Evolutionary conservation across 2,797 vertebrate species (phyloP), one percentile per base, ranked within the genome.

Genomic region (Lagocephalus sceleratus): DNA sequence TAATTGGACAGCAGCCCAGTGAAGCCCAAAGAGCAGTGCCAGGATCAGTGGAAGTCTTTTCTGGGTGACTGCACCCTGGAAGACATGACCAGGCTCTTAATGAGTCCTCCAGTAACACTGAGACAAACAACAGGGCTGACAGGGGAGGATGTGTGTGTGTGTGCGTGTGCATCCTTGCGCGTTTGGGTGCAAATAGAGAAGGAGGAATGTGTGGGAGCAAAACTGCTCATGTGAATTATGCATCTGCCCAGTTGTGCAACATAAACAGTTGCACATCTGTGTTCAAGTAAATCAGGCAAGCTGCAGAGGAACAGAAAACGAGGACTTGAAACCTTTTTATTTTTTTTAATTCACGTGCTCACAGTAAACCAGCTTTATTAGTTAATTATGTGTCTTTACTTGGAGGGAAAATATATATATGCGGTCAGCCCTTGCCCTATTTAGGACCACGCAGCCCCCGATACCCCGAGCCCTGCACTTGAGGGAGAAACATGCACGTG

Each of bases 71-170:
- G 75, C 76, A 46, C 78, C 81, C 59, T 61, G 54, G 61, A 25
- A 54, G 69, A 87, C 68, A 71, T 87, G 86, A 53, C 41, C 11
- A 39, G 83, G 53, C 49, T 26, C 72, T 70, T 86, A 87, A 85
- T 63, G 50, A 84, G 78, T 66, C 63, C 58, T 60, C 63, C 23
- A 57, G 52, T 42, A 48, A 62, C 20, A 54, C 46, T 41, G 1
- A 71, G 74, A 71, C n/a, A 16, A 66, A 67, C 26, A 67, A 41
- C 12, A 0, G 53, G 46, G 46, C 59, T 58, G 61, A 71, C 71
- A 61, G 51, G 52, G 57, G 44, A 46, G n/a, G 58, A 66, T 56
- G 22, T 56, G 54, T 5, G 35, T 44, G 20, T 54, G 22, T 40
- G 54, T 56, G 20, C 43, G 12, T n/a, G 48, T 14, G n/a, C n/a